Base-by-base conservation (phyloP, 2,888 invertebrate species). In the Lochmaea crataegi region DNA sequence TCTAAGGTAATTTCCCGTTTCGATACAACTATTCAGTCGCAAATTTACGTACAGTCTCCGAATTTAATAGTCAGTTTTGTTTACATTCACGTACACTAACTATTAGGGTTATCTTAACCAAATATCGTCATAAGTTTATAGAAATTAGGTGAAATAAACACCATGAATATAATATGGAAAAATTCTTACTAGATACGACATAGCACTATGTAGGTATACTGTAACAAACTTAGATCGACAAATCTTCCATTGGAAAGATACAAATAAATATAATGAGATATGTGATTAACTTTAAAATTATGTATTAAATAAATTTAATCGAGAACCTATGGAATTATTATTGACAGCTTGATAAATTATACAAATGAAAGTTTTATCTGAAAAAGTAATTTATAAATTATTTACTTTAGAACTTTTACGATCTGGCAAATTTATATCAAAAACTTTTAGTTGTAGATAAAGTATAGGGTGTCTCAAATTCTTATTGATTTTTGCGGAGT, bases 31-130 rank as follows among this genome's bases (percentile, higher is more conserved):
- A 64, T 65, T 41, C 6, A 56, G 71, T 67, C 57, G 73, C 73
- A 60, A 73, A 73, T 73, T 73, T 32, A 69, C 65, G 32, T 65
- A 22, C 22, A 68, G 68, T 64, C 68, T 53, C 60, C 56, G 68
- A 67, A 72, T 18, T 18, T 72, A 32, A 32, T 32, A 67, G 67
- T 67, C 41, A 38, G 58, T 63, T 41, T 32, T 65, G 64, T 68
- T 72, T 70, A 70, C 70, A 41, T 65, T 32, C 26, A 65, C 11
- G 51, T 7, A 48, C 26, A 61, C 45, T 45, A 6, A 16, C 51
- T 57, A 74, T 68, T 71, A 71, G 71, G 71, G 74, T 74, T 74
- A 74, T 74, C 74, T 74, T 74, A 71, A 68, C 51, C 74, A 74
- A 74, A 74, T 64, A 74, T 60, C 26, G 64, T 64, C 64, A 53